phyloP scores from a whole-genome alignment of 2,113 vertebrate genomes.

The Hirundichthys speculiger region DNA sequence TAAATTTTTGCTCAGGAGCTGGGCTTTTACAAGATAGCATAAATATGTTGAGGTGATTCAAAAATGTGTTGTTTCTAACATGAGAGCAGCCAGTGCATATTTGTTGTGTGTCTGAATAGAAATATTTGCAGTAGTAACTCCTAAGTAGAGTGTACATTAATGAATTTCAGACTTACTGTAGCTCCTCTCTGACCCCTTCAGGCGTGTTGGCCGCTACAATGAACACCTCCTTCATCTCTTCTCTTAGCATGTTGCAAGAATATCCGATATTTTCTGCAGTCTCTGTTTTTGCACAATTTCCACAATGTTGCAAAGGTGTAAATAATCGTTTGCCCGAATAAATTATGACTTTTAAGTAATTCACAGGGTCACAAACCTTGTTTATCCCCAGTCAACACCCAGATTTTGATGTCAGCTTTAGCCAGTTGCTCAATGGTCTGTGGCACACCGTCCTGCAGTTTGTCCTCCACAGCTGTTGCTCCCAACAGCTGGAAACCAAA shows the following conservation, averaged over 20 bases:
- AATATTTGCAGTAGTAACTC: background rate
- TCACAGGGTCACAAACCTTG: conserved; percentile 81
- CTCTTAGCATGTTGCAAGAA: conserved; percentile 89
- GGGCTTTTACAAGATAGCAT: background rate
- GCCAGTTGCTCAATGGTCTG: conserved; percentile 90
- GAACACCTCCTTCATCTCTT: conserved; percentile 90
- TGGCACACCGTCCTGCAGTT: conserved; percentile 92
- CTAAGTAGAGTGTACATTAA: background rate
- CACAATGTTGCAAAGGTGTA: background rate
- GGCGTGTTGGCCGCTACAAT: conserved; percentile 80
- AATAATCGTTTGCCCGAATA: background rate
- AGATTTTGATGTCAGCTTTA: conserved; percentile 93
- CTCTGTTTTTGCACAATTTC: conserved; percentile 74
- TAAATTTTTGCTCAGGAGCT: no score
- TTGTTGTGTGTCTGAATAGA: no score
- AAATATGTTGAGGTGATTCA: background rate
- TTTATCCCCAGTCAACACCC: conserved; percentile 97
- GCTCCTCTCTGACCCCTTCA: conserved; percentile 82
- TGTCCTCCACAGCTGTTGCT: conserved; percentile 94
- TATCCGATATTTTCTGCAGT: conserved; percentile 95
- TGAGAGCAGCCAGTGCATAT: no score
- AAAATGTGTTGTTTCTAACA: no score
- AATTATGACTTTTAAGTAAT: background rate
- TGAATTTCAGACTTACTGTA: conserved; percentile 80
- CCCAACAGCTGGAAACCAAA: conserved; percentile 83